Base-by-base conservation (phyloP, 2,797 vertebrate species). In the Pseudochirops corinnae region DNA sequence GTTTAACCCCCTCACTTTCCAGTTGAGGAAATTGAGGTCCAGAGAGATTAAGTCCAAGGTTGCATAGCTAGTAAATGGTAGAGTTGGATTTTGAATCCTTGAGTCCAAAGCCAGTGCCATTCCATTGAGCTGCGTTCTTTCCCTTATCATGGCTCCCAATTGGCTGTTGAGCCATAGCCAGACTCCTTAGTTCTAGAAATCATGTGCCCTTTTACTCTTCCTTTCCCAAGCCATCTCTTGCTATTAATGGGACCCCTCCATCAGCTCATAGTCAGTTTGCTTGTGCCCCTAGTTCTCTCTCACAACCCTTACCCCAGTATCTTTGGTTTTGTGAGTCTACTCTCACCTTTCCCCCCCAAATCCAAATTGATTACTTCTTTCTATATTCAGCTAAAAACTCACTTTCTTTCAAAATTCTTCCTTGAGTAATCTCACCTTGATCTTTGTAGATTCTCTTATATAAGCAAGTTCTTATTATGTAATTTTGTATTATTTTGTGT, bases 331-430 rank as follows among this genome's bases (percentile, higher is more conserved):
- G 12, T 14, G 31, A 33, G 60, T 62, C 60, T 13, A 33, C 60
- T 62, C 3, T 91, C 7, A 91, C 28, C 53, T 7, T 7, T 11
- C 53, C 53, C 60, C 52, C 14, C 50, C 18, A 56, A 74, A 91
- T 94, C 56, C 1, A 92, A 93, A 93, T 55, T n/a, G 74, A 29
- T 57, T 46, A 21, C 1, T 94, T 94, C 90, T 1, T 95, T 96
- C 6, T 33, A 0, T 92, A 90, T 95, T 90, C 31, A 94, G 13
- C 39, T 92, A 92, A 74, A 93, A 60, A 10, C 11, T 92, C 92
- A 82, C 18, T 92, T 95, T 16, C 50, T 96, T 82, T 26, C 4
- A 91, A 26, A 92, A 29, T n/a, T 52, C 11, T 60, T 93, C 55
- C 74, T 53, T 92, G 93, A 56, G 26, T 62, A 16, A 33, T 33